Base-by-base conservation (phyloP, 2,888 invertebrate genomes). In the Phania funesta region DNA sequence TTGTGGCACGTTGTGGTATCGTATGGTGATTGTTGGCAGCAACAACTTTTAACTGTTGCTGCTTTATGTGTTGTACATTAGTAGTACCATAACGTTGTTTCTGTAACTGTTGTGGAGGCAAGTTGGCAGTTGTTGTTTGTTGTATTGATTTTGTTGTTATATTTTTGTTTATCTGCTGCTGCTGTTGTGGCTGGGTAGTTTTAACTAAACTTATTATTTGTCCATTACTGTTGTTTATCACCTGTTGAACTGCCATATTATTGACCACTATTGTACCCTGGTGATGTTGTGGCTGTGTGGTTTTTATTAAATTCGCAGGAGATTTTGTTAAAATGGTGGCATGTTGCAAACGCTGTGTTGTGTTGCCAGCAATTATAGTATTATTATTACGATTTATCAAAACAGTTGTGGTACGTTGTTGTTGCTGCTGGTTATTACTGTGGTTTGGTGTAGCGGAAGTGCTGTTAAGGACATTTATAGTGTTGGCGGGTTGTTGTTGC, bases 311-410 rank as follows among this genome's bases (percentile, higher is more conserved):
- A 70, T 83, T 81, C 24, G 84, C 83, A 74, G 85, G 84, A 74
- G 84, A 79, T 81, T 86, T 85, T 41, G 76, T 76, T 70, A 83
- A 80, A 16, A 86, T 83, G 41, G 84, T 85, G 18, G 86, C 85
- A 84, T 86, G 84, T 70, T 86, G 84, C 56, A 85, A 52, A 46
- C 84, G 84, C 60, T 85, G 84, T 7, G 79, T 84, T 35, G 83
- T 83, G 64, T 85, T 85, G 20, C 85, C 85, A 52, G 85, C 84
- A 62, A 85, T 85, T 35, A 85, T 85, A 6, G 84, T 85, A 48
- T 84, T 86, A 13, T 85, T 86, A 67, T 79, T 84, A 24, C 85
- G 85, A 64, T 86, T 86, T 32, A 85, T 85, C 44, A 85, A 73
- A 29, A 85, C 84, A 16, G 85, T 85, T 16, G 84, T 85, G 26